Percentiles rank a stretch among this genome's conserved stretches.
phyloP scores from a whole-genome alignment of 2,113 vertebrate species.

The Pampusana beccarii region DNA sequence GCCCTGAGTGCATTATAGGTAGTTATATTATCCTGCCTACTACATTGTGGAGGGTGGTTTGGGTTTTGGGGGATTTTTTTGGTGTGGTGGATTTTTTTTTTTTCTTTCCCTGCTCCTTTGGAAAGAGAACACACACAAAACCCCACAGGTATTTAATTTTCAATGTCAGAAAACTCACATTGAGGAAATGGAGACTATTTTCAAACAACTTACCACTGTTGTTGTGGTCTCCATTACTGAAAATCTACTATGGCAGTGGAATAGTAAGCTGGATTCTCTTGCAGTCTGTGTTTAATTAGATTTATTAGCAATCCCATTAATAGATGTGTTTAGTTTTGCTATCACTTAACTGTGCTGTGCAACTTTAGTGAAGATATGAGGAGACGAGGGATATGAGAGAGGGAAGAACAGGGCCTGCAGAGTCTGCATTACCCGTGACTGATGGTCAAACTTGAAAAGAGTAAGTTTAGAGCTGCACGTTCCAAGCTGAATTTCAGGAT shows the following conservation, averaged over 20 bases:
- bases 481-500: background rate
- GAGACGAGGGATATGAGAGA: background rate
- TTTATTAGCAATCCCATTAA: conserved; percentile 27
- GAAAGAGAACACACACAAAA: background rate
- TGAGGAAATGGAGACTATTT: background rate
- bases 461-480: background rate
- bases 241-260: background rate
- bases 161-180: background rate
- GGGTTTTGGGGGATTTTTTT: too few relatives aligned
- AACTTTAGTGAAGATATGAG: background rate
- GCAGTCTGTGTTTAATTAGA: conserved; percentile 14
- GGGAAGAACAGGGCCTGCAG: background rate
- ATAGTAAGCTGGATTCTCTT: background rate
- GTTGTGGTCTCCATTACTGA: background rate
- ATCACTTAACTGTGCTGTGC: background rate
- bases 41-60: background rate
- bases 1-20: background rate
- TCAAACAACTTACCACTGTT: background rate
- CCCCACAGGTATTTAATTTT: background rate
- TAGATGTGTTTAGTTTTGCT: conserved; percentile 8
- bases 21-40: background rate
- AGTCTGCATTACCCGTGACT: background rate
- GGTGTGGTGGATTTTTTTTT: too few relatives aligned
- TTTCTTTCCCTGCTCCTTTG: background rate
- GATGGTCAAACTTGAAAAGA: background rate